Evolutionary conservation across 2,113 vertebrate species (phyloP), one percentile per base, ranked within the genome.

Genomic region (Garra rufa): DNA sequence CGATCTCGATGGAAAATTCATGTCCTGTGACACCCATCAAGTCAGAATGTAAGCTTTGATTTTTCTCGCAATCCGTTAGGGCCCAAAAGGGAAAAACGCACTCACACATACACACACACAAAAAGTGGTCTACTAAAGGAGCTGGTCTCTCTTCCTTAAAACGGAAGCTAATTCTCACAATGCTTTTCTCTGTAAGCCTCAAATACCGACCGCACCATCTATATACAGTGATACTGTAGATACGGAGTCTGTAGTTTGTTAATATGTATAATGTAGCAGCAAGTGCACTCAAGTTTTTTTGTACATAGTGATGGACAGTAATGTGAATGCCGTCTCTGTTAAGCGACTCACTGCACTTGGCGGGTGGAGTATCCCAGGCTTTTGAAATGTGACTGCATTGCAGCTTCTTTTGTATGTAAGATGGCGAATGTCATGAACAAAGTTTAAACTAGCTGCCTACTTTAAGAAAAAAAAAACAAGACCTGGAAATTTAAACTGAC

Each of bases 211-310:
- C 61, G 50, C 79, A 43, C 50, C 74, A 81, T 79, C 82, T 88
- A 88, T 92, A 90, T 92, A 93, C 89, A 93, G 90, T 83, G 91
- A 91, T 76, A 92, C 92, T 93, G 90, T 92, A 93, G 91, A 93
- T 92, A 91, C 75, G 46, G 88, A 92, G 89, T 89, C 91, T 92
- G 90, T 97, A 94, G 95, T 95, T 96, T 95, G 96, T 97, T 95
- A 94, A 97, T 97, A 96, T 97, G 96, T 98, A 96, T 96, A 96
- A 98, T 97, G 97, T 95, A 95, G 95, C 94, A 93, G 93, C 92
- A 91, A 91, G 93, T 92, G 94, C 95, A 94, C 96, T 94, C 93
- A 88, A 87, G 85, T 69, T 84, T 89, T 94, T 90, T 98, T 96
- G 98, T 83, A 98, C 96, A 98, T 97, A 97, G 91, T 52, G 89